Evolutionary conservation across 2,888 invertebrate genomes (phyloP).

Genomic region (Andrena hattorfiana): DNA sequence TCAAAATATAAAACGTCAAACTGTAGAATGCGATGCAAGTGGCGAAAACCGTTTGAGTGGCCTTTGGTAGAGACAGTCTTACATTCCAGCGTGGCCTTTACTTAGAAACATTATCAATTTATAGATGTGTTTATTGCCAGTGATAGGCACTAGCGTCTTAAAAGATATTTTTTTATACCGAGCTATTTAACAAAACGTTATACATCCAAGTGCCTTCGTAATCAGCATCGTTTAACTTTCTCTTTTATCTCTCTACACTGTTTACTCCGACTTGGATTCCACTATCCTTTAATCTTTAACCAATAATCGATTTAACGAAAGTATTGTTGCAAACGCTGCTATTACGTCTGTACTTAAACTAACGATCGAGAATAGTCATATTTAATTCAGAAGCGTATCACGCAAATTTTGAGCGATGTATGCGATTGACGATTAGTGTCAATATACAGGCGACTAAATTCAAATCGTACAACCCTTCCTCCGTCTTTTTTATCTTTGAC

Average conservation of each 20-base stretch:
- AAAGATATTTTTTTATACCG: slow-evolving; percentile 43
- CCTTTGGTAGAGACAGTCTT: slow-evolving; percentile 47
- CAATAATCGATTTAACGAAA: slow-evolving; percentile 7
- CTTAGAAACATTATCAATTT: slow-evolving; percentile 47
- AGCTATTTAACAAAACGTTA: slow-evolving; percentile 43
- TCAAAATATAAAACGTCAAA: slow-evolving; percentile 10
- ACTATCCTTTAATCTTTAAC: slow-evolving; percentile 4
- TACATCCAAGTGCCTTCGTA: slow-evolving; percentile 57
- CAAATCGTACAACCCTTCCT: not conserved
- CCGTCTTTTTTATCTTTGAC: not conserved
- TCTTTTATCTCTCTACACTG: slow-evolving; percentile 3
- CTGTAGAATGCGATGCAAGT: slow-evolving; percentile 26
- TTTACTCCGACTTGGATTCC: slow-evolving; percentile 13
- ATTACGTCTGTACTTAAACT: slow-evolving; percentile 42
- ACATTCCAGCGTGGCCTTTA: slow-evolving; percentile 65
- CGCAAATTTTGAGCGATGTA: slow-evolving; percentile 4
- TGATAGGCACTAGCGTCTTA: slow-evolving; percentile 35
- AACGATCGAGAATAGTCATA: slow-evolving; percentile 39
- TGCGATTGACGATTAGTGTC: not conserved
- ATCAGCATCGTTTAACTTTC: slow-evolving; percentile 29
- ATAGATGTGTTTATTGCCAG: slow-evolving; percentile 26
- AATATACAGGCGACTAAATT: slow-evolving; percentile 9
- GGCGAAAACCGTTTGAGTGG: slow-evolving; percentile 28
- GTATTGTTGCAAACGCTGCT: slow-evolving; percentile 26
- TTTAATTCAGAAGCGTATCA: slow-evolving; percentile 36